A percentile compares a stretch with the other conserved stretches of the same genome.
Conservation (phyloP, 1,140 invertebrate genomes). For the Drosophila bocki region DNA sequence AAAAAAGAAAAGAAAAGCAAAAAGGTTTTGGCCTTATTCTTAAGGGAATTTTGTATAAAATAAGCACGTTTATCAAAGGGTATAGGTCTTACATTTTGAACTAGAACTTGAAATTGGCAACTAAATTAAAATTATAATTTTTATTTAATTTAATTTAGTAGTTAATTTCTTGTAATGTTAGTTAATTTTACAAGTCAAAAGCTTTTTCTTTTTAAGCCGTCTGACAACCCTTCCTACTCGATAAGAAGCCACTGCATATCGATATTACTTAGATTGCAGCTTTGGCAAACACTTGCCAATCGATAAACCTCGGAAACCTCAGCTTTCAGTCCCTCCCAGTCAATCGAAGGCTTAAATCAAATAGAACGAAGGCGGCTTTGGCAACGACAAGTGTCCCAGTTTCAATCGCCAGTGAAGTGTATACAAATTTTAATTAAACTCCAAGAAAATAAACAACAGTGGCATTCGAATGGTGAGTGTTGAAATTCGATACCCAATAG, state of each 20-base stretch:
- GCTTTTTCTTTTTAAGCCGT: neutral
- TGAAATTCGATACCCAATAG: slow-evolving; percentile 9
- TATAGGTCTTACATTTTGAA: slow-evolving; percentile 5
- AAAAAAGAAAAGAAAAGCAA: neutral
- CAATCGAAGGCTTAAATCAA: neutral
- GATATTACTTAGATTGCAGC: neutral
- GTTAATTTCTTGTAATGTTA: neutral
- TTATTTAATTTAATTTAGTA: neutral
- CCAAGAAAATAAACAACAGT: neutral
- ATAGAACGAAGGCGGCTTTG: neutral
- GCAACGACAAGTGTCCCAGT: slow-evolving; percentile 10
- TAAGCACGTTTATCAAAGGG: neutral
- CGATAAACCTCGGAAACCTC: neutral
- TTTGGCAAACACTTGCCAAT: neutral
- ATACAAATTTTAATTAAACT: neutral
- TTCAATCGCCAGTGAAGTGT: neutral
- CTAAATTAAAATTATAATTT: neutral
- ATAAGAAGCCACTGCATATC: neutral
- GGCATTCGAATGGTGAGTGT: slow-evolving; percentile 16
- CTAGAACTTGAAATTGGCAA: neutral
- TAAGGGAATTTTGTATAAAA: neutral
- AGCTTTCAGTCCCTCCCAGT: neutral
- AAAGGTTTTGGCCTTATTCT: neutral
- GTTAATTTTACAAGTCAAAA: neutral
- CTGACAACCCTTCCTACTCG: neutral